phyloP scores from a whole-genome alignment of 2,888 invertebrate genomes.

The Seira ritae region DNA sequence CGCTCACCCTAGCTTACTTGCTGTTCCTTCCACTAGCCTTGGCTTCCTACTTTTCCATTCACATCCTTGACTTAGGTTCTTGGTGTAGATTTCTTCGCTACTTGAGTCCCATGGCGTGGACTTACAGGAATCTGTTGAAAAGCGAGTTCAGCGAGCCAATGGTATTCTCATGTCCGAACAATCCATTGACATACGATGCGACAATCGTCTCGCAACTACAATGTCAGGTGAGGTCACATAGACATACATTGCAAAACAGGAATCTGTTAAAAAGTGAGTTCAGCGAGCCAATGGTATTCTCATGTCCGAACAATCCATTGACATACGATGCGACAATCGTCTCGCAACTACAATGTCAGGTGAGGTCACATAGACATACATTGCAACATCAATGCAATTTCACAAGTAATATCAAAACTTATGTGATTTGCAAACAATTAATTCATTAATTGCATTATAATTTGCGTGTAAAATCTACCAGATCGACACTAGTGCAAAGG shows the following conservation, averaged over 20 bases:
- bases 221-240: no score
- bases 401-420: no score
- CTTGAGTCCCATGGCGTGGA: constrained; percentile 85
- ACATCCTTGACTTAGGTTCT: constrained; percentile 82
- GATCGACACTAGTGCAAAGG: constrained; percentile 63
- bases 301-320: constrained; percentile 79
- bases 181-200: constrained; percentile 88
- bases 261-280: constrained; percentile 83
- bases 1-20: constrained; percentile 80
- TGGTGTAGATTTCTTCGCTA: constrained; percentile 83
- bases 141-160: constrained; percentile 80
- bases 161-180: constrained; percentile 74
- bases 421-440: no score
- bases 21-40: constrained; percentile 80
- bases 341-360: constrained; percentile 77
- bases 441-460: no score
- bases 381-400: no score
- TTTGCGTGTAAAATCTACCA: no score
- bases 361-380: no score
- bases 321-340: constrained; percentile 92
- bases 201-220: constrained; percentile 84
- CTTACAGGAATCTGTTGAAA: constrained; percentile 82
- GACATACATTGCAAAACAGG: no score
- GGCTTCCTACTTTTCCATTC: constrained; percentile 83
- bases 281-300: constrained; percentile 74